phyloP scores from a whole-genome alignment of 2,888 invertebrate genomes.

The Melolontha melolontha region DNA sequence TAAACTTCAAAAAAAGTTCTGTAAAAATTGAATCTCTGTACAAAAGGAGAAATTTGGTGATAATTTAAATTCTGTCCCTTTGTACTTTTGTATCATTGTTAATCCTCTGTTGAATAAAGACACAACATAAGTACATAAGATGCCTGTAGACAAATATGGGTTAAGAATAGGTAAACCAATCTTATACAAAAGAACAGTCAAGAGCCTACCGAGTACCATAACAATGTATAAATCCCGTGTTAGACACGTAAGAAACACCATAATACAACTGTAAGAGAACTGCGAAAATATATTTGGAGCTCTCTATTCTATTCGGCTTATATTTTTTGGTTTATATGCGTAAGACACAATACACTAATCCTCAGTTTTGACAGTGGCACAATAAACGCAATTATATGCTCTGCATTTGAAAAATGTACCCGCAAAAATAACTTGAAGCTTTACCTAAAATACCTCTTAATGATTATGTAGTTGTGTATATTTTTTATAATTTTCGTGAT shows the following conservation, averaged over 20 bases:
- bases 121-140: slow-evolving; percentile 12
- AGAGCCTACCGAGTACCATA: slow-evolving; percentile 53
- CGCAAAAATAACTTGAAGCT: no score
- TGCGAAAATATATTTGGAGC: slow-evolving; percentile 28
- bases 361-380: slow-evolving; percentile 64
- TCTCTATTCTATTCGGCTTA: slow-evolving; percentile 7
- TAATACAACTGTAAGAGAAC: slow-evolving; percentile 37
- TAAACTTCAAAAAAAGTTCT: no score
- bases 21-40: no score
- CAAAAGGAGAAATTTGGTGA: no score
- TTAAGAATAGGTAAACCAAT: slow-evolving; percentile 55
- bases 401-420: no score
- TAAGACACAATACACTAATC: slow-evolving; percentile 60
- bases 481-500: no score
- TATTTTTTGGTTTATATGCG: slow-evolving; percentile 15
- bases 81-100: slow-evolving; percentile 2
- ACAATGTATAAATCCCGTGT: slow-evolving; percentile 46
- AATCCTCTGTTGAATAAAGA: slow-evolving; percentile 20
- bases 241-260: slow-evolving; percentile 46
- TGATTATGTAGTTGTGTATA: no score
- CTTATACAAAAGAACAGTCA: slow-evolving; percentile 58
- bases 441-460: no score
- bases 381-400: slow-evolving; percentile 62
- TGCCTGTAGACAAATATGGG: slow-evolving; percentile 40
- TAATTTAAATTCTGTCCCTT: background rate